These are phyloP conservation scores for Silurus lanzhouensis DNA, from an alignment of 2,797 vertebrate species.

Conservation along the genomic window DNA sequence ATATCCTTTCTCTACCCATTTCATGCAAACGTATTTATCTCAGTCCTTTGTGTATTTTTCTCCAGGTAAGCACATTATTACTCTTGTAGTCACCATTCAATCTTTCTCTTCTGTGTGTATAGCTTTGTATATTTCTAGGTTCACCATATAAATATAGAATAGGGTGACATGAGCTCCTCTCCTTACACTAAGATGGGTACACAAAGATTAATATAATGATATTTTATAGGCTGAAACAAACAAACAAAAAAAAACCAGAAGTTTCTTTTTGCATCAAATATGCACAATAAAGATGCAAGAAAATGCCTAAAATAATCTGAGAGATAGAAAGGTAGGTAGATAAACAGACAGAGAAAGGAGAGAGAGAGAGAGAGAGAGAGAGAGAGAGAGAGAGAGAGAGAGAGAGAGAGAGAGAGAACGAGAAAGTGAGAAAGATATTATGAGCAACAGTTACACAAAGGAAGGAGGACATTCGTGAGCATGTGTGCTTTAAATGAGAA, in stretches of 20 bases:
- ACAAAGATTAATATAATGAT: not conserved
- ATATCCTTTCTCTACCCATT: not conserved
- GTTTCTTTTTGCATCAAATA: not conserved
- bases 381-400: not conserved
- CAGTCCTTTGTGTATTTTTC: constrained; percentile 3
- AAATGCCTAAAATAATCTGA: not conserved
- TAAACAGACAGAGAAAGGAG: not conserved
- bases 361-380: not conserved
- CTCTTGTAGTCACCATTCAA: not conserved
- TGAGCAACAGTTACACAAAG: not conserved
- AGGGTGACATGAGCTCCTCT: not conserved
- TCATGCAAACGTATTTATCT: not conserved
- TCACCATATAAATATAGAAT: not conserved
- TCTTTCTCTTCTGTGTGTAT: not conserved
- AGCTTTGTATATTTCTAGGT: not conserved
- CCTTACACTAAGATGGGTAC: not conserved
- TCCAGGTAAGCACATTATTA: not conserved
- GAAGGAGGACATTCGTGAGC: not conserved
- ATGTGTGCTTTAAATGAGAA: too few species aligned
- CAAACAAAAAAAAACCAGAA: not conserved
- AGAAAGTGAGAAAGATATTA: not conserved
- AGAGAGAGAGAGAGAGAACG: not conserved
- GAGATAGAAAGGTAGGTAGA: not conserved
- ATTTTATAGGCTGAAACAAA: not conserved
- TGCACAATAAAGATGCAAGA: not conserved